Conservation (phyloP, 1,140 invertebrate genomes). For the Grapholita molesta region DNA sequence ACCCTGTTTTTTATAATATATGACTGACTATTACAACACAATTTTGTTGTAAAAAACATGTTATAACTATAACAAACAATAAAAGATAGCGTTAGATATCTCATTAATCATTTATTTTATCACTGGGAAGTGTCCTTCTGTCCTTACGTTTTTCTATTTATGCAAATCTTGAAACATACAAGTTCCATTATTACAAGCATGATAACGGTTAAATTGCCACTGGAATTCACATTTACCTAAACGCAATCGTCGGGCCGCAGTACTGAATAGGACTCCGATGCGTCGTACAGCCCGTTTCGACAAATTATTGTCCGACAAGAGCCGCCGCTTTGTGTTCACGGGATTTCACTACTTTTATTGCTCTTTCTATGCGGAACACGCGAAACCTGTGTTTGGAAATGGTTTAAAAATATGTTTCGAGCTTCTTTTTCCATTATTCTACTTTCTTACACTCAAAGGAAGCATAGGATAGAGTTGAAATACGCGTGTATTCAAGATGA, state of each 20-base stretch:
- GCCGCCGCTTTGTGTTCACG: constrained; percentile 10
- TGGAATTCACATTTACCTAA: constrained; percentile 8
- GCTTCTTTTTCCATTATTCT: background rate
- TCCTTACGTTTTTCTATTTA: background rate
- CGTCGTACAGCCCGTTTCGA: constrained; percentile 7
- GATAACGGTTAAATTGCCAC: background rate
- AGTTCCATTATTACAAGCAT: background rate
- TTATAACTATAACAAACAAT: too few species aligned
- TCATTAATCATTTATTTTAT: too few species aligned
- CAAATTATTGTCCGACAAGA: constrained; percentile 13
- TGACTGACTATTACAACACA: too few species aligned
- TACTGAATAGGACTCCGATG: constrained; percentile 11
- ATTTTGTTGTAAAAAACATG: too few species aligned
- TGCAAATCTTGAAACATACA: background rate
- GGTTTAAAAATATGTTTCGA: background rate
- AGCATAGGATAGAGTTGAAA: too few species aligned
- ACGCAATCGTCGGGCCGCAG: constrained; percentile 2
- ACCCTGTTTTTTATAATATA: too few species aligned
- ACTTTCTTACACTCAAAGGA: too few species aligned
- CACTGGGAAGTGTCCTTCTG: too few species aligned
- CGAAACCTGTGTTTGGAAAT: constrained; percentile 9
- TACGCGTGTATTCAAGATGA: too few species aligned
- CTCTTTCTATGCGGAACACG: constrained; percentile 1
- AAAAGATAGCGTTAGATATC: too few species aligned
- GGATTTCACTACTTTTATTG: constrained; percentile 13